Evolutionary conservation across 2,888 invertebrate genomes (phyloP).

Genomic region (Harpalus rufipes): DNA sequence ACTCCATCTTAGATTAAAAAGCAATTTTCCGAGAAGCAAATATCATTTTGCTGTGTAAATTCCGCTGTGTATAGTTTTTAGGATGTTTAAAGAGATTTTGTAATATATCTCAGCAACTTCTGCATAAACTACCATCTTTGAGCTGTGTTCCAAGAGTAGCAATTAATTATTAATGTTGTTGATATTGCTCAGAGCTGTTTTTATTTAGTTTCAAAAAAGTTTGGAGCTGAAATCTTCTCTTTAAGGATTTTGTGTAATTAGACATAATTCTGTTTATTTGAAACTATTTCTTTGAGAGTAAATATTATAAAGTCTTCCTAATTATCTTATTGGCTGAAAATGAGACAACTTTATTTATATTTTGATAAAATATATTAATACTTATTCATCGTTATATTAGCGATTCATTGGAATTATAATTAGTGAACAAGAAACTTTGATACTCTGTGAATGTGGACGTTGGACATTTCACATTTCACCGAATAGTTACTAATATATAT

Average conservation of each 20-base stretch:
- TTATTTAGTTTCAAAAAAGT: conserved; percentile 46
- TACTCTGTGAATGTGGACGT: background rate
- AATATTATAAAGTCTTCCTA: conserved; percentile 13
- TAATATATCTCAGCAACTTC: conserved; percentile 25
- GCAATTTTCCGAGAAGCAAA: conserved; percentile 35
- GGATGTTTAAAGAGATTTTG: conserved; percentile 28
- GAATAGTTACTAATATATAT: no score
- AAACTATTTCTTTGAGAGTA: conserved; percentile 21
- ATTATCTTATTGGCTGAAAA: conserved; percentile 19
- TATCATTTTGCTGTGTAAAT: conserved; percentile 49
- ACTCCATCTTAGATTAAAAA: conserved; percentile 30
- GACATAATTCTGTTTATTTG: conserved; percentile 24
- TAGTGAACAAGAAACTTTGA: background rate
- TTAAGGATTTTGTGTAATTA: conserved; percentile 30
- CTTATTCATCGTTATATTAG: background rate
- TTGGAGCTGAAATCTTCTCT: conserved; percentile 22
- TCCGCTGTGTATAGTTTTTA: conserved; percentile 36
- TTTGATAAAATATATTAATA: conserved; percentile 3
- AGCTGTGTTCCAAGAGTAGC: conserved; percentile 17
- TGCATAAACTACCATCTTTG: conserved; percentile 28
- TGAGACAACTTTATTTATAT: conserved; percentile 1
- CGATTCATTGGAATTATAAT: background rate
- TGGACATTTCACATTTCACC: no score
- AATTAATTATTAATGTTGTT: conserved; percentile 38
- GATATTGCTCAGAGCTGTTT: conserved; percentile 26